Evolutionary conservation across 2,888 invertebrate species (phyloP).

Genomic region (Diploptera punctata): DNA sequence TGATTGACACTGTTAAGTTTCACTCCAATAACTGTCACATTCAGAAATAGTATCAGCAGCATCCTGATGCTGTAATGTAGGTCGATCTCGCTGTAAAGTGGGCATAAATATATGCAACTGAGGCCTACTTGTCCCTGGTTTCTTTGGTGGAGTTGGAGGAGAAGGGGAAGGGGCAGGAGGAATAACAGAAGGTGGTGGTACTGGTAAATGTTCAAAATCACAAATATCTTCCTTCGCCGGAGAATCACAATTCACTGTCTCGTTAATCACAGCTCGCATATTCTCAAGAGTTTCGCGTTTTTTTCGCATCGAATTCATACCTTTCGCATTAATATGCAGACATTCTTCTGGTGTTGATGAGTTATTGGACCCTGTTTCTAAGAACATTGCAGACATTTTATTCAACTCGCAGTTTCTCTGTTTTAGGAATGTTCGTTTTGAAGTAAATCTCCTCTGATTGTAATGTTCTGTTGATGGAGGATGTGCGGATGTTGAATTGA

Average conservation of each 20-base stretch:
- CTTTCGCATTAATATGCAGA: not conserved
- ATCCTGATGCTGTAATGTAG: constrained; percentile 5
- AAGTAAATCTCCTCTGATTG: not conserved
- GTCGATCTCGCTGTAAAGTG: constrained; percentile 24
- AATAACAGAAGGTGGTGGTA: not conserved
- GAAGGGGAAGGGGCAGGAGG: constrained; percentile 1
- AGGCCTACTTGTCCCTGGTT: constrained; percentile 44
- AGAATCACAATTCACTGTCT: not conserved
- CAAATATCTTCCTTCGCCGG: not conserved
- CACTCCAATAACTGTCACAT: constrained; percentile 29
- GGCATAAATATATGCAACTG: constrained; percentile 72
- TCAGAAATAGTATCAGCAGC: constrained; percentile 30
- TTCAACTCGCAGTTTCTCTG: not conserved
- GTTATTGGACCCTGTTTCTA: not conserved
- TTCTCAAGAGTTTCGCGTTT: not conserved
- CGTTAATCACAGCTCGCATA: not conserved
- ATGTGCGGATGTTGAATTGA: not conserved
- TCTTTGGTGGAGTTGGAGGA: not conserved
- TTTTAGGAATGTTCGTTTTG: not conserved
- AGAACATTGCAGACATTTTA: too few relatives aligned
- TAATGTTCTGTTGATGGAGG: not conserved
- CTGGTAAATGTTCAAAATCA: not conserved
- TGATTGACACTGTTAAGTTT: too few relatives aligned
- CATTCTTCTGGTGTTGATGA: not conserved
- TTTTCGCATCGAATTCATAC: constrained; percentile 2